A percentile compares a stretch with the other conserved stretches of the same genome.
Evolutionary conservation across 2,888 invertebrate genomes (phyloP).

Genomic region (Notocelia uddmanniana): DNA sequence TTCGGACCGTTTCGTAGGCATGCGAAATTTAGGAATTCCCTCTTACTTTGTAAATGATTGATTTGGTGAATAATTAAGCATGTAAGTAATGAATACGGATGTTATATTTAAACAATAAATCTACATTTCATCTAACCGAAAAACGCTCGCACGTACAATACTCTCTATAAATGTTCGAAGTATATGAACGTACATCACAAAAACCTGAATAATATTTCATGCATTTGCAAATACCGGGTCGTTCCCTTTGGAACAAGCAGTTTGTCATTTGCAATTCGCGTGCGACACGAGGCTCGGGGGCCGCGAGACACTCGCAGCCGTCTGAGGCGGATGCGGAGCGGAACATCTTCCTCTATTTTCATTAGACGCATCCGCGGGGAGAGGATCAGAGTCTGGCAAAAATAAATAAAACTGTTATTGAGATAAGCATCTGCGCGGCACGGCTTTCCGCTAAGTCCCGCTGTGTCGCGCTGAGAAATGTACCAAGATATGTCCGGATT

Average conservation of each 20-base stretch:
- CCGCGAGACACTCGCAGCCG: constrained; percentile 49
- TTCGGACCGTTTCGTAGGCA: not conserved
- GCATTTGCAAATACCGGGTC: constrained; percentile 37
- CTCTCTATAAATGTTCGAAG: constrained; percentile 7
- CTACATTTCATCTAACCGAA: constrained; percentile 18
- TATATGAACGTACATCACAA: constrained; percentile 5
- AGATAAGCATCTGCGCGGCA: constrained; percentile 84
- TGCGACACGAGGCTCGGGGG: constrained; percentile 48
- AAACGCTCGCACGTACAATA: constrained; percentile 22
- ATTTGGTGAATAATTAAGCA: not conserved
- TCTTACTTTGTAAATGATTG: constrained; percentile 23
- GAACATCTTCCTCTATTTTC: constrained; percentile 77
- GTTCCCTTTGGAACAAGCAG: constrained; percentile 46
- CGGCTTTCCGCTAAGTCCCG: constrained; percentile 84
- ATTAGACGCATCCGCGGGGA: constrained; percentile 78
- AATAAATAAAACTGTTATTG: constrained; percentile 86
- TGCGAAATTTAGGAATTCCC: not conserved
- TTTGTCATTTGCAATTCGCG: constrained; percentile 54
- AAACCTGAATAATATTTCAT: constrained; percentile 42
- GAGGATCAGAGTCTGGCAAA: constrained; percentile 82
- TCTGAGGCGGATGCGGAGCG: constrained; percentile 53
- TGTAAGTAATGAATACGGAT: too few species aligned
- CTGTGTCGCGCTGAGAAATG: constrained; percentile 83
- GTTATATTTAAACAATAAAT: not conserved
- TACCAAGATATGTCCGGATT: constrained; percentile 84